Conservation (phyloP, 2,888 invertebrate species). For the Lordiphosa fenestrarum region DNA sequence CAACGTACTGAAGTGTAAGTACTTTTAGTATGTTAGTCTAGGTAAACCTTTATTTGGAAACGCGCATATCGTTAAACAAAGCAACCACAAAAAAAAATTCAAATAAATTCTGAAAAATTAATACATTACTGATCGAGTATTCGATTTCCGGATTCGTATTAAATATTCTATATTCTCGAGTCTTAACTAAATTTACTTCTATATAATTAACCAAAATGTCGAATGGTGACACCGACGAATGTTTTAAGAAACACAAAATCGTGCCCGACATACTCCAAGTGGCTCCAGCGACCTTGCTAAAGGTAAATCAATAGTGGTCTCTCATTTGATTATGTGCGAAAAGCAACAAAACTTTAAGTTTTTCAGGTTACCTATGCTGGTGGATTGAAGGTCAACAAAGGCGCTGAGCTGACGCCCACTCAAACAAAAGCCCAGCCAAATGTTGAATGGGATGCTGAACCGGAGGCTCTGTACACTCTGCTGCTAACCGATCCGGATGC, state of each 20-base stretch:
- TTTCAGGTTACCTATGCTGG: slow-evolving; percentile 56
- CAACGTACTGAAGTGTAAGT: no score
- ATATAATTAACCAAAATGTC: no score
- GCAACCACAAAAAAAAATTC: no score
- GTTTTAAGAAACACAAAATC: slow-evolving; percentile 37
- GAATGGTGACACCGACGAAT: slow-evolving; percentile 1
- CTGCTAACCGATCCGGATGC: slow-evolving; percentile 84
- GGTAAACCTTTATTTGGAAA: no score
- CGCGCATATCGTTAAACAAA: no score
- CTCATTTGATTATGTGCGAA: background rate
- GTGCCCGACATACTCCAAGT: slow-evolving; percentile 43
- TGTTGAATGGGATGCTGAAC: slow-evolving; percentile 73
- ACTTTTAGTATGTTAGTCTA: no score
- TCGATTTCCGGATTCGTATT: no score
- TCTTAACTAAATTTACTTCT: no score
- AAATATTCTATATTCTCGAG: no score
- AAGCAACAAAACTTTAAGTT: background rate
- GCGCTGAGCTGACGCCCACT: slow-evolving; percentile 88
- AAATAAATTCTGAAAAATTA: background rate
- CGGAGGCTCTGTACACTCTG: slow-evolving; percentile 72
- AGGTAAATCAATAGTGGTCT: slow-evolving; percentile 29
- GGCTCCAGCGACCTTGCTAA: slow-evolving; percentile 34
- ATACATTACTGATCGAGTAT: slow-evolving; percentile 8
- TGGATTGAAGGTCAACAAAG: slow-evolving; percentile 81
- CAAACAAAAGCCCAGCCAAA: slow-evolving; percentile 79